phyloP scores from a whole-genome alignment of 2,888 invertebrate species.

The Flexamia atlantica region DNA sequence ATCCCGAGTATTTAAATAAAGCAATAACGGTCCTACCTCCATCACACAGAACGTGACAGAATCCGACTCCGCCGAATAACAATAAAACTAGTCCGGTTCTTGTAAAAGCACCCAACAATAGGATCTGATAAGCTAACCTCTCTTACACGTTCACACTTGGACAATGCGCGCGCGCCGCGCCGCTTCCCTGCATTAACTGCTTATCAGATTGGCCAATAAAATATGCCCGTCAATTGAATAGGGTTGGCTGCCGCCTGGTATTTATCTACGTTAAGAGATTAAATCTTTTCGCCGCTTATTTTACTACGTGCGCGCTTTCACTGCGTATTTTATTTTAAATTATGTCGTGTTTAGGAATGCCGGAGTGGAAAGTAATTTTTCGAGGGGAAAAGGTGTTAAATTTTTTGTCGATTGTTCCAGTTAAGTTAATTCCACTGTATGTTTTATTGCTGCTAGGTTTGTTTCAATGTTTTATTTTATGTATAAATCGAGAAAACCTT shows the following conservation, averaged over 20 bases:
- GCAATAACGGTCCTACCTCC: background rate
- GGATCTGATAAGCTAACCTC: slow-evolving; percentile 50
- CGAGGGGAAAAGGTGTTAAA: too few relatives aligned
- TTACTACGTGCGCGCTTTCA: slow-evolving; percentile 34
- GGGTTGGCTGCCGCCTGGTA: slow-evolving; percentile 40
- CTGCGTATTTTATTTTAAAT: slow-evolving; percentile 39
- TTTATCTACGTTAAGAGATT: slow-evolving; percentile 36
- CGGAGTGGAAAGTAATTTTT: background rate
- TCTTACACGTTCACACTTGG: slow-evolving; percentile 53
- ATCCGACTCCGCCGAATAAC: slow-evolving; percentile 20
- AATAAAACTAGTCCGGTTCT: slow-evolving; percentile 49
- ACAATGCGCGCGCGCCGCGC: slow-evolving; percentile 26
- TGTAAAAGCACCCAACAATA: slow-evolving; percentile 26
- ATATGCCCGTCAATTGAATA: slow-evolving; percentile 57
- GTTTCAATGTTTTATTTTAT: too few relatives aligned
- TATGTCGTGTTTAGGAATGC: background rate
- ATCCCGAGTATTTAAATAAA: slow-evolving; percentile 16
- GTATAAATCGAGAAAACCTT: too few relatives aligned
- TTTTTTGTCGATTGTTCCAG: too few relatives aligned
- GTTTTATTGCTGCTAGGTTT: too few relatives aligned
- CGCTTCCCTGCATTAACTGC: slow-evolving; percentile 6
- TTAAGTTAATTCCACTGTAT: too few relatives aligned
- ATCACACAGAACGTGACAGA: background rate
- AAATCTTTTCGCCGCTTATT: slow-evolving; percentile 36
- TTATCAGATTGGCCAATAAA: slow-evolving; percentile 58